These are phyloP conservation scores for Agelastica alni DNA, from an alignment of 2,888 invertebrate species.

Conservation along the genomic window DNA sequence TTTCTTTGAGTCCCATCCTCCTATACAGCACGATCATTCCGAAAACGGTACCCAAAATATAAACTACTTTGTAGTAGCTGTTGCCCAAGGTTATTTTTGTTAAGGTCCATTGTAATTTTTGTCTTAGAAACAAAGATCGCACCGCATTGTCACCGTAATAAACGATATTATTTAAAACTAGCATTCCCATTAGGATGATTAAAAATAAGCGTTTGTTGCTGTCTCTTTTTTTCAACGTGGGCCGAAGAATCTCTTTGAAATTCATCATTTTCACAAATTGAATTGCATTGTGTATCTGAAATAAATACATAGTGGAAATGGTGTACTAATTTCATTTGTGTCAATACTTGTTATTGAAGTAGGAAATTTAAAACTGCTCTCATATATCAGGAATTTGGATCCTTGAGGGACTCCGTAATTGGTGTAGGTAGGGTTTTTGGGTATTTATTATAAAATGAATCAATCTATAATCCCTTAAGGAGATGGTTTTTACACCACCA, in stretches of 20 bases:
- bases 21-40: not conserved
- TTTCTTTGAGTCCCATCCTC: not conserved
- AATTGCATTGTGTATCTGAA: not conserved
- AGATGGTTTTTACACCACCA: too few relatives aligned
- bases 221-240: not conserved
- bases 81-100: not conserved
- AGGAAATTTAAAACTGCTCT: too few relatives aligned
- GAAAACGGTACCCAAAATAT: not conserved
- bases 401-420: not conserved
- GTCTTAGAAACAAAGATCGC: not conserved
- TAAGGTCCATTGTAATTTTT: conserved; percentile 7
- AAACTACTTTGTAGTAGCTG: not conserved
- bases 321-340: too few relatives aligned
- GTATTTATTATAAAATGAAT: too few relatives aligned
- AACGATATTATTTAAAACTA: too few relatives aligned
- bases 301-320: not conserved
- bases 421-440: too few relatives aligned
- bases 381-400: too few relatives aligned
- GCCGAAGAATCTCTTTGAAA: not conserved
- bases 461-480: too few relatives aligned
- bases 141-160: not conserved
- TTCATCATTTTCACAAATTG: not conserved
- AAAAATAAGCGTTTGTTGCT: not conserved
- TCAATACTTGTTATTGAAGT: too few relatives aligned
- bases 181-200: not conserved